A percentile compares a stretch with the other conserved stretches of the same genome.
Conservation (phyloP, 2,797 vertebrate species). For the Tragopan temminckii region DNA sequence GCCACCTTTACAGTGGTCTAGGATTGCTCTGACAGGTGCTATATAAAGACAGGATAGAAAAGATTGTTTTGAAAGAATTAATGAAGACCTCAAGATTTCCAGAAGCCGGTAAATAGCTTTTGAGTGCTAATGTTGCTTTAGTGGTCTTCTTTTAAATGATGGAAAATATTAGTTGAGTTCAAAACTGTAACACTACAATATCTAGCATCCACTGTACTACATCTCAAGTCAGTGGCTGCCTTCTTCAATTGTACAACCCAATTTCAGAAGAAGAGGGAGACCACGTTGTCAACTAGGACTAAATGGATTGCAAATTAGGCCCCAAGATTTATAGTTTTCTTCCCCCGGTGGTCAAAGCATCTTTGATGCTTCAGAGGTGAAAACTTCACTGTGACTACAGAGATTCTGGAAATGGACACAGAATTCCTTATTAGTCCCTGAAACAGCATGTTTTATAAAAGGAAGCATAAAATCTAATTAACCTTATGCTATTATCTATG, state of each 20-base stretch:
- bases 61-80: not conserved
- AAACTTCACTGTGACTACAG: conserved; percentile 12
- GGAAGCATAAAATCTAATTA: conserved; percentile 75
- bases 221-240: not conserved
- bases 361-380: not conserved
- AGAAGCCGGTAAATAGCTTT: not conserved
- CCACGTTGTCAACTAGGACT: not conserved
- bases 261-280: not conserved
- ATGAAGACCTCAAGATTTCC: not conserved
- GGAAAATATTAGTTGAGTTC: not conserved
- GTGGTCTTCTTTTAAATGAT: not conserved
- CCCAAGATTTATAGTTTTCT: not conserved
- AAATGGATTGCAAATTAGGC: not conserved
- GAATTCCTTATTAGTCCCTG: conserved; percentile 33
- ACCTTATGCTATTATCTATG: conserved; percentile 68
- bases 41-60: not conserved
- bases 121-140: not conserved
- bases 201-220: not conserved
- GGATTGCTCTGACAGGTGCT: not conserved
- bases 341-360: not conserved
- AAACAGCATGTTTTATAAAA: conserved; percentile 56
- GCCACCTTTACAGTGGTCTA: not conserved
- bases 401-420: conserved; percentile 24
- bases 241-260: not conserved
- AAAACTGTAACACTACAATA: not conserved